phyloP scores from a whole-genome alignment of 2,797 vertebrate species.

The Eulemur coronatus region DNA sequence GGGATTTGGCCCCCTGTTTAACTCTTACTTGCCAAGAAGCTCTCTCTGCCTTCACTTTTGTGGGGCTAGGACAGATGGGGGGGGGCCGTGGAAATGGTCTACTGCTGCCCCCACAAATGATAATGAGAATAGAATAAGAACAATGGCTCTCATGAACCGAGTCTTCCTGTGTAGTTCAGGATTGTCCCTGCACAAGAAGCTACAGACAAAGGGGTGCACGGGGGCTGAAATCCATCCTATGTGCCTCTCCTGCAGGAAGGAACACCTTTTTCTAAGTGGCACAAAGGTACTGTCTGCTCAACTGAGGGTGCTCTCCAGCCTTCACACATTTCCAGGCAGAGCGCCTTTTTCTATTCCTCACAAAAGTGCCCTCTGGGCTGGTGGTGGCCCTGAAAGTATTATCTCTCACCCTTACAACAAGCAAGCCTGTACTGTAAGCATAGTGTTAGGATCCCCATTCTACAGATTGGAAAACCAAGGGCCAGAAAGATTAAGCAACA shows the following conservation, averaged over 20 bases:
- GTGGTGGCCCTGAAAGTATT: background rate
- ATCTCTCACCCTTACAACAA: background rate
- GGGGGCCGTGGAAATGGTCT: background rate
- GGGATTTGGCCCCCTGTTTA: slow-evolving; percentile 64
- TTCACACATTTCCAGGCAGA: background rate
- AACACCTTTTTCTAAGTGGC: background rate
- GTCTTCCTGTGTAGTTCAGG: background rate
- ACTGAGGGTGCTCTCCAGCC: background rate
- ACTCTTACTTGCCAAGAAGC: slow-evolving; percentile 71
- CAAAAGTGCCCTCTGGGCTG: background rate
- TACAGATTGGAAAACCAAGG: background rate
- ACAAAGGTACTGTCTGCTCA: background rate
- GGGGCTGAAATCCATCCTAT: fast-evolving
- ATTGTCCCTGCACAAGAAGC: background rate
- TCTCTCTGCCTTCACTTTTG: background rate
- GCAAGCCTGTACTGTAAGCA: background rate
- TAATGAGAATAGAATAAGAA: background rate
- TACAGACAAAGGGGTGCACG: background rate
- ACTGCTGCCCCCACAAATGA: background rate
- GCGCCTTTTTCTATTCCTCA: background rate
- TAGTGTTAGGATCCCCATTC: background rate
- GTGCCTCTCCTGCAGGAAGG: background rate
- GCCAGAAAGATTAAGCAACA: background rate
- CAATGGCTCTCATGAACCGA: background rate
- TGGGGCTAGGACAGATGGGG: background rate